A percentile compares a stretch with the other conserved stretches of the same genome.
These are phyloP conservation scores for Ciconia nigra DNA, from an alignment of 2,797 vertebrate species.

Conservation along the genomic window DNA sequence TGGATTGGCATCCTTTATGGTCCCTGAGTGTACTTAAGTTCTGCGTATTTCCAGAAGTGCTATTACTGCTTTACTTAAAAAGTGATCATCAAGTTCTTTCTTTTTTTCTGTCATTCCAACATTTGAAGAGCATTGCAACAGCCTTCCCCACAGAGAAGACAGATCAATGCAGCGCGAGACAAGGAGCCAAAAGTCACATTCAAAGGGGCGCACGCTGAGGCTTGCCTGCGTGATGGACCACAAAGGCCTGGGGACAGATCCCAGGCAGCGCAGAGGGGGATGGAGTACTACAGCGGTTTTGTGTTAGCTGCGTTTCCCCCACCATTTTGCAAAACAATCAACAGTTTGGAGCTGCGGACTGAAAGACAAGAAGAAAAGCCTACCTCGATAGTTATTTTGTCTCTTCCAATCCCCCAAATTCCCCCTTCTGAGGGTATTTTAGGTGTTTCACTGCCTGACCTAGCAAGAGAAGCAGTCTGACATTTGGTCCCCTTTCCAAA, in stretches of 20 bases:
- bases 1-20: neutral
- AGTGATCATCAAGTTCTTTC: neutral
- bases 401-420: neutral
- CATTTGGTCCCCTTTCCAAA: neutral
- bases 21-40: neutral
- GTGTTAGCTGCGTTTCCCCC: neutral
- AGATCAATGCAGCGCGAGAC: neutral
- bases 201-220: accelerated
- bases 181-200: neutral
- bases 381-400: neutral
- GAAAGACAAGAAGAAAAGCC: neutral
- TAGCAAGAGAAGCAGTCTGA: neutral
- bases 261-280: accelerated
- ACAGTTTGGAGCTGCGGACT: neutral
- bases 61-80: neutral
- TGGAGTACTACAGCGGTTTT: neutral
- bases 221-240: neutral
- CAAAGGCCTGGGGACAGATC: neutral
- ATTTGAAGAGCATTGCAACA: neutral
- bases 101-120: neutral
- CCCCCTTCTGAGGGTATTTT: neutral
- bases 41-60: neutral
- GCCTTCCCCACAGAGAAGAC: neutral
- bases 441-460: neutral
- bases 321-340: neutral